phyloP scores from a whole-genome alignment of 2,113 vertebrate species.

The Archilochus colubris region DNA sequence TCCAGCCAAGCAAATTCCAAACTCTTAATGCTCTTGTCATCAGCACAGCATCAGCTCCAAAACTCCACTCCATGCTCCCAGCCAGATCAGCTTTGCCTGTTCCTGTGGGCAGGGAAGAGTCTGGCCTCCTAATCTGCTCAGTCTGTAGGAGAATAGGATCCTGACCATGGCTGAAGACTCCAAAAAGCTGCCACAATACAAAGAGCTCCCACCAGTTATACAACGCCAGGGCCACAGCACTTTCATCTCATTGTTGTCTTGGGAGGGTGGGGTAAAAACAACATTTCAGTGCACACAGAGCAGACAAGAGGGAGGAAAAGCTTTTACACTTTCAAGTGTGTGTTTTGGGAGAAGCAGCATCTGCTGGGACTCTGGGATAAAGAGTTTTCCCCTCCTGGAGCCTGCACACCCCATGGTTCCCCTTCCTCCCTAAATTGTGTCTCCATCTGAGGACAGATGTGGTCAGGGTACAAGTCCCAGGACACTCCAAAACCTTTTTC shows the following conservation, averaged over 20 bases:
- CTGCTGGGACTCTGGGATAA: background rate
- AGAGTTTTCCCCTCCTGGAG: background rate
- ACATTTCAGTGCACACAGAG: background rate
- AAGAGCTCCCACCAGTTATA: background rate
- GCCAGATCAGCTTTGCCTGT: background rate
- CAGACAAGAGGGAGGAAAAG: constrained; percentile 23
- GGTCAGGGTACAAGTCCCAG: background rate
- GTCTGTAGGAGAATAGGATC: background rate
- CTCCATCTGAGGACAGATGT: fast-evolving
- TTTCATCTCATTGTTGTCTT: constrained; percentile 63
- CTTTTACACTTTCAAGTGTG: background rate
- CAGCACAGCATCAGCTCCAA: background rate
- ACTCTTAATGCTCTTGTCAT: background rate
- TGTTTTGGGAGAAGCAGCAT: background rate
- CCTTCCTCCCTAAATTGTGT: fast-evolving
- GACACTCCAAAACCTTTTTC: background rate
- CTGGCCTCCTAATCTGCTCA: background rate
- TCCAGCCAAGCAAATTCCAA: background rate
- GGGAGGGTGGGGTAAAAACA: constrained; percentile 41
- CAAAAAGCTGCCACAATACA: background rate
- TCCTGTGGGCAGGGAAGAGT: background rate
- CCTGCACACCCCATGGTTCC: background rate
- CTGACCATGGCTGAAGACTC: background rate
- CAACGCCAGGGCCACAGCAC: background rate
- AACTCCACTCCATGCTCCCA: background rate